Conservation (phyloP, 2,797 vertebrate species). For the Ibycter americanus region DNA sequence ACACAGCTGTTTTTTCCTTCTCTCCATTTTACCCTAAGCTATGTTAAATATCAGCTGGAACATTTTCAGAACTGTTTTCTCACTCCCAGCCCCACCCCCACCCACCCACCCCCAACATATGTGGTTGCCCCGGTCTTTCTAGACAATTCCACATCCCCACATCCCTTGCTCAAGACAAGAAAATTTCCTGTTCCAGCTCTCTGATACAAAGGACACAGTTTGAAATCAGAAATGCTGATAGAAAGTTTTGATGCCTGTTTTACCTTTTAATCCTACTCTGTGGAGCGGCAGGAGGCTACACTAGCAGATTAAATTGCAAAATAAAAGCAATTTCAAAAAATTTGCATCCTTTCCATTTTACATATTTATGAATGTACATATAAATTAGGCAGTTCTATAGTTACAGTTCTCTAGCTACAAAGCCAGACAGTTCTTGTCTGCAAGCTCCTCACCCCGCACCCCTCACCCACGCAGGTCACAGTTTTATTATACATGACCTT, state of each 20-base stretch:
- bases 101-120: fast-evolving
- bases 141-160: not conserved
- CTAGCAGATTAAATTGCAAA: not conserved
- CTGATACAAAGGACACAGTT: not conserved
- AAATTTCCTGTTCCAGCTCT: not conserved
- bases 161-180: not conserved
- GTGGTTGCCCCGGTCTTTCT: not conserved
- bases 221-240: not conserved
- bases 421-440: not conserved
- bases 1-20: not conserved
- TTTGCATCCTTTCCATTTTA: not conserved
- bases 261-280: not conserved
- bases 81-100: not conserved
- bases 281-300: not conserved
- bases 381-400: not conserved
- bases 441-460: not conserved
- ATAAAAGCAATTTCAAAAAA: not conserved
- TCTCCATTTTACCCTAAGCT: not conserved
- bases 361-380: not conserved
- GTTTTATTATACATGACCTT: not conserved
- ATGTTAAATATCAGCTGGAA: not conserved
- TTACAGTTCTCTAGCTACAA: not conserved
- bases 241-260: not conserved
- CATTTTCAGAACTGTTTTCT: not conserved
- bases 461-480: not conserved